Evolutionary conservation across 2,797 vertebrate genomes (phyloP).

Genomic region (Centropyge bicolor): DNA sequence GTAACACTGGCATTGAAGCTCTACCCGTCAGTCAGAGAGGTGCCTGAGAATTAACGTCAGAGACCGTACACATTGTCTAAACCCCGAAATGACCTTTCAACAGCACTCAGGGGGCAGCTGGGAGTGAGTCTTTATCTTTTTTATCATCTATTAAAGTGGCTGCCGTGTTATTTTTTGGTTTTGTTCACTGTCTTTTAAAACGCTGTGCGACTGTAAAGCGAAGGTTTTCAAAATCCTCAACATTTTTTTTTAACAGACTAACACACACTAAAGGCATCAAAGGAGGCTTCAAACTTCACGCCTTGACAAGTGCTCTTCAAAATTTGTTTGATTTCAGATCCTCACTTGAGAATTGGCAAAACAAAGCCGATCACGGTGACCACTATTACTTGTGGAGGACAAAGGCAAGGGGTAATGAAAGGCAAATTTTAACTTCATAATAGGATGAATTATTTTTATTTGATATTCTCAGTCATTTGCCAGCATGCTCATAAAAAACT

Average conservation of each 20-base stretch:
- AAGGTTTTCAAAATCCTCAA: not conserved
- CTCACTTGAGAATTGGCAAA: not conserved
- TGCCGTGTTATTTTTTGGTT: conserved; percentile 7
- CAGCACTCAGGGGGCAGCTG: not conserved
- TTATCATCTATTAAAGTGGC: conserved; percentile 10
- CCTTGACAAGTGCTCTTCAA: not conserved
- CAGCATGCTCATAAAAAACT: not conserved
- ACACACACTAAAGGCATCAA: not conserved
- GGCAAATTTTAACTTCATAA: not conserved
- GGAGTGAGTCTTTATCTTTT: not conserved
- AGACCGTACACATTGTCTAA: not conserved
- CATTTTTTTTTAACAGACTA: not conserved
- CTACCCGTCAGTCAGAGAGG: conserved; percentile 1
- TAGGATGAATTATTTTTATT: not conserved
- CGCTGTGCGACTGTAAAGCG: not conserved
- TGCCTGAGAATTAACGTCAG: conserved; percentile 9
- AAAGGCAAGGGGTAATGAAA: not conserved
- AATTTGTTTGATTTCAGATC: conserved; percentile 4
- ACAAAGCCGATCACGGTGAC: not conserved
- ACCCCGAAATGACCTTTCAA: conserved; percentile 18
- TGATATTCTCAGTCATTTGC: conserved; percentile 2
- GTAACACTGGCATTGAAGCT: not conserved
- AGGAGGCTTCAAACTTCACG: not conserved
- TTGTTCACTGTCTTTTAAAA: conserved; percentile 5
- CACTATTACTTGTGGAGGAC: conserved; percentile 7